phyloP scores from a whole-genome alignment of 2,113 vertebrate genomes.

The Rhagologus leucostigma region DNA sequence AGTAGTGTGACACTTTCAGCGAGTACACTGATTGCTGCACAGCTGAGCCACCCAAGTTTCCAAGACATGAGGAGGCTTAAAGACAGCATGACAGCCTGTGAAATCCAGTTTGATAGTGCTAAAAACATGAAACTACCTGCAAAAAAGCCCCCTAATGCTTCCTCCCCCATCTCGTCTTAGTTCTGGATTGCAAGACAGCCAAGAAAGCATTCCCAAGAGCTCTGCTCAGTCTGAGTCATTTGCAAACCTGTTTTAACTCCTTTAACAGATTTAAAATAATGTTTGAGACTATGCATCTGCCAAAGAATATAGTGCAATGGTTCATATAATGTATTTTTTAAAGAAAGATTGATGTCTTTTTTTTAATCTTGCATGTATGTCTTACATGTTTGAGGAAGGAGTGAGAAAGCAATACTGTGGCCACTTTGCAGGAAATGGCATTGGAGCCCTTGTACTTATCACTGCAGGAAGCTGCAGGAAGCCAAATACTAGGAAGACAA shows the following conservation, averaged over 20 bases:
- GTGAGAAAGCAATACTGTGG: neutral
- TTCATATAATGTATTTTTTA: neutral
- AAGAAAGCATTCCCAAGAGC: constrained; percentile 1
- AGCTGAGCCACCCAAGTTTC: neutral
- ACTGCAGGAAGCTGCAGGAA: neutral
- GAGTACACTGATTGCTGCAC: neutral
- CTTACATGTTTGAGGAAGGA: neutral
- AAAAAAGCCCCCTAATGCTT: neutral
- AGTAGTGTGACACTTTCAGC: neutral
- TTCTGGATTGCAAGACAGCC: neutral
- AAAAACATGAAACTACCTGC: neutral
- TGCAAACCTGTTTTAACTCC: neutral
- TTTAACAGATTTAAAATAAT: neutral
- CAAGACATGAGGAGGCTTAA: neutral
- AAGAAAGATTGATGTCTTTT: neutral
- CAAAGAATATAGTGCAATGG: neutral
- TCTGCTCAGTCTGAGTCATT: neutral
- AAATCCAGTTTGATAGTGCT: neutral
- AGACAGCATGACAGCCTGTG: neutral
- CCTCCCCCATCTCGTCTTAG: neutral
- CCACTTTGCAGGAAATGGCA: neutral
- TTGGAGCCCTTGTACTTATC: neutral
- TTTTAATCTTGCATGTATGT: neutral
- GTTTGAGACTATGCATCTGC: neutral
- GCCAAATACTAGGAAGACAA: neutral